Evolutionary conservation across 2,888 invertebrate genomes (phyloP).

Genomic region (Chrysina gloriosa): DNA sequence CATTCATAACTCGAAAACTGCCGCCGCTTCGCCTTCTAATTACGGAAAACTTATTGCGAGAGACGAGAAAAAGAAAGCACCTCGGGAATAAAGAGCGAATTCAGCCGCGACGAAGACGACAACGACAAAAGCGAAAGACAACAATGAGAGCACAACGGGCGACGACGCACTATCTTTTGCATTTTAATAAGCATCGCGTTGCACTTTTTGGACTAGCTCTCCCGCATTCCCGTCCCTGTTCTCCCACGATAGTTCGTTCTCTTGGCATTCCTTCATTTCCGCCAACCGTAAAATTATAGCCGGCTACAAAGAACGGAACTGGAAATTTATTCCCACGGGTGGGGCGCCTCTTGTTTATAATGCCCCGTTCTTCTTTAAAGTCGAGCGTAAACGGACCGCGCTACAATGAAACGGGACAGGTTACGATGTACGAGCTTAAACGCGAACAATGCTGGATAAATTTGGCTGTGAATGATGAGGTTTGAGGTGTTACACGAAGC

Average conservation of each 20-base stretch:
- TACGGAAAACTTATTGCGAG: not conserved
- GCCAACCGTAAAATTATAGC: constrained; percentile 24
- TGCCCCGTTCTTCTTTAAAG: too few relatives aligned
- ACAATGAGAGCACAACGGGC: not conserved
- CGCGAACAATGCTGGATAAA: too few relatives aligned
- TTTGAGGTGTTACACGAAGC: too few relatives aligned
- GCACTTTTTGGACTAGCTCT: constrained; percentile 27
- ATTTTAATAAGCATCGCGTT: constrained; percentile 25
- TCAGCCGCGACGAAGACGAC: not conserved
- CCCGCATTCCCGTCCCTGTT: not conserved
- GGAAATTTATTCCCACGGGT: constrained; percentile 25
- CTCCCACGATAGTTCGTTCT: not conserved
- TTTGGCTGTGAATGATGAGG: too few relatives aligned
- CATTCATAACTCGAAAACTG: not conserved
- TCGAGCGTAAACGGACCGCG: too few relatives aligned
- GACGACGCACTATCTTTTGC: not conserved
- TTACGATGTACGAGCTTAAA: too few relatives aligned
- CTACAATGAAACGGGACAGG: too few relatives aligned
- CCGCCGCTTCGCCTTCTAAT: not conserved
- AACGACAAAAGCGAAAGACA: not conserved
- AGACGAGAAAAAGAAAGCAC: not conserved
- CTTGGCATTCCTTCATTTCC: constrained; percentile 12
- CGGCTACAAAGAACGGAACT: constrained; percentile 12
- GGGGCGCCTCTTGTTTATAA: constrained; percentile 12
- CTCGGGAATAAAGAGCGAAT: not conserved